Percentiles rank a stretch among this genome's conserved stretches.
Conservation (phyloP, 2,797 vertebrate genomes). For the Enteromius treurensis region DNA sequence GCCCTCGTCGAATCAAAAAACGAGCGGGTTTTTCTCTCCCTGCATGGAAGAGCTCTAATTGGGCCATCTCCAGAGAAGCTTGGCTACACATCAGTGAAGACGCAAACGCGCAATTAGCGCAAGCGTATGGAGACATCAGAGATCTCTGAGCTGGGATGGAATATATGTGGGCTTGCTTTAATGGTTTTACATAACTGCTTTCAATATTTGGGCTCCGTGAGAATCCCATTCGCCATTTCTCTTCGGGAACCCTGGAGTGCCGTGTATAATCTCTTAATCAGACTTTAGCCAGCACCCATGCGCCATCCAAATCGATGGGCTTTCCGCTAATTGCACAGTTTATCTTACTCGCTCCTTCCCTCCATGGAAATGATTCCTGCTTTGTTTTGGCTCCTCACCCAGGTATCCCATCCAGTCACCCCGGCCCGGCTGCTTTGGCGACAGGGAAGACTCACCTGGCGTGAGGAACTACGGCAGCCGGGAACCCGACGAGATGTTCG, state of each 20-base stretch:
- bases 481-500: constrained; percentile 84
- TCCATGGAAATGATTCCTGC: constrained; percentile 7
- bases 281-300: constrained; percentile 58
- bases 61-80: constrained; percentile 68
- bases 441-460: constrained; percentile 91
- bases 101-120: constrained; percentile 73
- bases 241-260: constrained; percentile 59
- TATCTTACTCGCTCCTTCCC: constrained; percentile 44
- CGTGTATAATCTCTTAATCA: constrained; percentile 72
- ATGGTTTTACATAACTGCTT: constrained; percentile 50
- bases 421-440: constrained; percentile 95
- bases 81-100: constrained; percentile 68
- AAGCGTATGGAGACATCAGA: constrained; percentile 66
- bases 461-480: constrained; percentile 91
- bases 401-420: constrained; percentile 95
- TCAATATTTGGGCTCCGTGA: constrained; percentile 26
- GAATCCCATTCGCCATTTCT: constrained; percentile 25
- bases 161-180: constrained; percentile 47
- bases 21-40: constrained; percentile 56
- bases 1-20: constrained; percentile 30
- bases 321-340: constrained; percentile 71
- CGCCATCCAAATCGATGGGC: constrained; percentile 66
- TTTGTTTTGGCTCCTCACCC: constrained; percentile 44
- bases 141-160: constrained; percentile 36
- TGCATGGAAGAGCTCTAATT: constrained; percentile 72